A percentile compares a stretch with the other conserved stretches of the same genome.
These are phyloP conservation scores for Epinephelus lanceolatus DNA, from an alignment of 2,113 vertebrate species.

Conservation along the genomic window DNA sequence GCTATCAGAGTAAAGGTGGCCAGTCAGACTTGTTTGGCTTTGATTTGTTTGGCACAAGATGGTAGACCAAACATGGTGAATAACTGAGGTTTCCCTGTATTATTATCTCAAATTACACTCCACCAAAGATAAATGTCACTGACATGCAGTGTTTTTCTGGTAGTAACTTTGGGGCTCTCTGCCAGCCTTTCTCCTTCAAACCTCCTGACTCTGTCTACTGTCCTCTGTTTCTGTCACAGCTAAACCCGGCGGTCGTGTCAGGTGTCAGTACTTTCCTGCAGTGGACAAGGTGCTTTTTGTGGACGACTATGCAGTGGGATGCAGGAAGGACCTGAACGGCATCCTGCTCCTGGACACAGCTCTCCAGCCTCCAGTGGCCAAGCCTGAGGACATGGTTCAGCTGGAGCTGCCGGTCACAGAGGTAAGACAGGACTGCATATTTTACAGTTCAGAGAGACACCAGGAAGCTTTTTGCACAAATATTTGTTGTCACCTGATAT, in stretches of 20 bases:
- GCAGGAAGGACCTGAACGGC: conserved; percentile 98
- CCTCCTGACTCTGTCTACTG: conserved; percentile 23
- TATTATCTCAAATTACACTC: not conserved
- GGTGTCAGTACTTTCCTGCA: conserved; percentile 98
- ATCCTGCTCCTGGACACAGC: conserved; percentile 98
- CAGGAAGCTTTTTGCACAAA: not conserved
- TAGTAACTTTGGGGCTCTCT: not conserved
- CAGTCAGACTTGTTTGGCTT: not conserved
- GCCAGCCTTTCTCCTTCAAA: not conserved
- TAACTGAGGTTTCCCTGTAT: not conserved
- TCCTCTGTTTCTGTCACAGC: conserved; percentile 80
- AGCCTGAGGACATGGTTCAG: conserved; percentile 97
- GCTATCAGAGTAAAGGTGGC: not conserved
- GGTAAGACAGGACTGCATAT: conserved; percentile 82
- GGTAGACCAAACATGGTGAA: not conserved
- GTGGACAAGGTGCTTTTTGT: conserved; percentile 99
- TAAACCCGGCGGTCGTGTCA: conserved; percentile 95
- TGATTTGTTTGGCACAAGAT: not conserved
- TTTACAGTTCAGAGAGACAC: not conserved
- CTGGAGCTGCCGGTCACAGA: conserved; percentile 98
- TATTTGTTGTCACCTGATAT: not conserved
- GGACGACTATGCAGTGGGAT: conserved; percentile 98
- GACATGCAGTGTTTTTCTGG: not conserved
- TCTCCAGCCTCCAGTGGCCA: conserved; percentile 96
- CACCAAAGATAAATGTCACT: not conserved